Base-by-base conservation (phyloP, 2,888 invertebrate species). In the Serripes groenlandicus region DNA sequence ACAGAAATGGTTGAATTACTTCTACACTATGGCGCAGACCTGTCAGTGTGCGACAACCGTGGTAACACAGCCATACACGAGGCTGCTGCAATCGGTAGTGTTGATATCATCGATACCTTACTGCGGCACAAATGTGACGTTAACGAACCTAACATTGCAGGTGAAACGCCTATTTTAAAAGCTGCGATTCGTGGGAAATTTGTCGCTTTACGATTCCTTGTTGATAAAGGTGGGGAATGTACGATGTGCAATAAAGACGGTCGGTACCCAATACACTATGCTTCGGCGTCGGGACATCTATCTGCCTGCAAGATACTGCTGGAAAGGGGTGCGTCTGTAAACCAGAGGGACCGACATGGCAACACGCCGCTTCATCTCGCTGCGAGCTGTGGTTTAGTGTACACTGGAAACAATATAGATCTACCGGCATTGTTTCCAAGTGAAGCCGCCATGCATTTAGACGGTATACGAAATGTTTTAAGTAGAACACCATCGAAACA, bases 331-430 rank as follows among this genome's bases (percentile, higher is more conserved):
- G 71, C 52, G 0, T 52, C 72, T 32, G 42, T 68, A 5, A 42
- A 64, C 21, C 28, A 66, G 49, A 66, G 58, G 32, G 82, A 77
- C 64, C 26, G 9, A 11, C 23, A 62, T 28, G 66, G 52, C 3
- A 81, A 77, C 58, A 77, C 81, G 15, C 54, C 74, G 4, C 56
- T 77, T 9, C 77, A 81, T 42, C 49, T 76, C 9, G 76, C 76
- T 9, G 76, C 73, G 1, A 72, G 73, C n/a, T 26, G 66, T 28
- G 76, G 81, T 52, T 7, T 58, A 5, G 30, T 76, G 1, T 81
- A 76, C 30, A 76, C 66, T 21, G 23, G 26, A 9, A 34, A 72
- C n/a, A 72, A 68, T 37, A 60, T 69, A 26, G 42, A 66, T 1
- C 52, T 75, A 23, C 49, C 54, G 4, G 66, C 42, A 2, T 23